Base-by-base conservation (phyloP, 1,140 invertebrate species). In the Drosophila tsacasi region DNA sequence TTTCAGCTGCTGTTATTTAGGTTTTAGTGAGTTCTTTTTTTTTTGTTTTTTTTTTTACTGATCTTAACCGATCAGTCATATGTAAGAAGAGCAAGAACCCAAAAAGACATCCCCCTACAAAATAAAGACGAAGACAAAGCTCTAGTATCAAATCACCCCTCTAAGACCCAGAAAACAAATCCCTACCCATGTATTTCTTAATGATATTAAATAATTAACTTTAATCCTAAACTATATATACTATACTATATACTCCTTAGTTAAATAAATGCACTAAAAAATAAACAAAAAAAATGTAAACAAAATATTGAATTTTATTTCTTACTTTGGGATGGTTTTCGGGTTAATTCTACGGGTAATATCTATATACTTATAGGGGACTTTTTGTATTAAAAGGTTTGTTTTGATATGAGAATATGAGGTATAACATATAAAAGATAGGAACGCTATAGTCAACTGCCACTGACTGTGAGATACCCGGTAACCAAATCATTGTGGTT, bases 141-240 rank as follows among this genome's bases (percentile, higher is more conserved):
- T 57, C 21, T 57, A 74, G 69, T 65, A 74, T 66, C 60, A 77
- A 77, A 78, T 12, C 32, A 46, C 64, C 12, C 50, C 52, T 32
- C 17, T 58, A 9, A 77, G 46, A 42, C 23, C 47, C 69, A 52
- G 23, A 47, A 60, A 60, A 47, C 46, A 54, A 46, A 74, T 55
- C 37, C 76, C 30, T 37, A 32, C n/a, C 54, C 69, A 23, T 71
- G 42, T 86, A 85, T 79, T 69, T 83, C 64, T 82, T 79, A 86
- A 87, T 83, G 83, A 86, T 86, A 86, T 86, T 86, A 86, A 83
- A 79, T 86, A 85, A 86, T 81, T 86, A 64, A 73, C 76, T 59
- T 67, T 79, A 86, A 79, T 54, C 57, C 52, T 86, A 85, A 69
- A 83, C 39, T 78, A 84, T 61, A 80, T 50, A 76, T 84, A 81